Conservation (phyloP, 2,113 vertebrate genomes). For the Melanerpes formicivorus region DNA sequence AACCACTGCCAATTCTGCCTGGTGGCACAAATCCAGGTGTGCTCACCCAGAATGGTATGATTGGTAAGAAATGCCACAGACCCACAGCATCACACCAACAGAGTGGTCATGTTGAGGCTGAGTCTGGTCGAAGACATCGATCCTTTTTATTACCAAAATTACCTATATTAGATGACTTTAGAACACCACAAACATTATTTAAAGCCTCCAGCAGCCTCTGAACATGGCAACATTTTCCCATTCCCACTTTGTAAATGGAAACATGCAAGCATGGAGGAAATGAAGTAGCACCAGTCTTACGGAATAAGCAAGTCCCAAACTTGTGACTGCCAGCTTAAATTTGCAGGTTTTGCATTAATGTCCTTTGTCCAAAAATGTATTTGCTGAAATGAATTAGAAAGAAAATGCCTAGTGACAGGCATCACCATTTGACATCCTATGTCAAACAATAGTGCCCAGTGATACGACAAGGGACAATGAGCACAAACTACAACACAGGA, state of each 20-base stretch:
- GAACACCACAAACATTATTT: not conserved
- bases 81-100: not conserved
- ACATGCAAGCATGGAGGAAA: accelerated
- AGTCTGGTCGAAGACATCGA: not conserved
- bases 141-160: not conserved
- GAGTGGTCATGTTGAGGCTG: not conserved
- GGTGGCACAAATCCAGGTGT: not conserved
- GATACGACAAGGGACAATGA: too few species aligned
- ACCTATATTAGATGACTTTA: not conserved
- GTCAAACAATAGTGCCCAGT: too few species aligned
- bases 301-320: not conserved
- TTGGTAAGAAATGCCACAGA: not conserved
- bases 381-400: not conserved
- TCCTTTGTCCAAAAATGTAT: not conserved
- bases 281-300: not conserved
- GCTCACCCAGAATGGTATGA: not conserved
- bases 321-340: not conserved
- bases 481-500: too few species aligned
- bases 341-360: not conserved
- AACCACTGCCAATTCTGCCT: not conserved
- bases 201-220: not conserved
- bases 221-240: not conserved
- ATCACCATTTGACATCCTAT: too few species aligned
- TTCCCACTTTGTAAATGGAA: not conserved
- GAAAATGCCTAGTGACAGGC: not conserved